Base-by-base conservation (phyloP, 2,797 vertebrate species). In the Hafferia zeledoni region DNA sequence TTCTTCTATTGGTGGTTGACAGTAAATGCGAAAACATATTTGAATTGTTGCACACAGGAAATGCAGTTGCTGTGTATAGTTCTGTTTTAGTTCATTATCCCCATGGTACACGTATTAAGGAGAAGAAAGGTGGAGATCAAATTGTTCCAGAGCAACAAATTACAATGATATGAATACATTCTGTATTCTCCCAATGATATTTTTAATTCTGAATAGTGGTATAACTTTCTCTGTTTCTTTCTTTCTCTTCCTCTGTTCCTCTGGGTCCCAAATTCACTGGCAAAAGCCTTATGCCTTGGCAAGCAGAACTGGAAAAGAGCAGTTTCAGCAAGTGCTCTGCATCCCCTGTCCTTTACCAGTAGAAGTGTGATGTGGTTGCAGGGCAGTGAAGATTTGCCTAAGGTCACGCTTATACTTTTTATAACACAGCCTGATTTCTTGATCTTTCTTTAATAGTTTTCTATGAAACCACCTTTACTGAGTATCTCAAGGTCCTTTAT, bases 331-430 rank as follows among this genome's bases (percentile, higher is more conserved):
- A 46, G 27, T 43, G 4, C 39, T 87, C 33, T 74, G 31, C 37
- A 35, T 59, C 22, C 5, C 2, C 9, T 7, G 35, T 49, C 46
- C 22, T 75, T 69, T 31, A 53, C 22, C 22, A 52, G 25, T 4
- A 43, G n/a, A 33, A 67, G 30, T 1, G 0, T 33, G n/a, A 28
- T 39, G n/a, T 44, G 41, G 8, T 19, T 59, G 9, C 4, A 1
- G 10, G 28, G 9, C 6, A 2, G 37, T 49, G 15, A 25, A 39
- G 28, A 59, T 79, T 69, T 74, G 35, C 35, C 35, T 60, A 17
- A 28, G 17, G 35, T 19, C 57, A 28, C 30, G 14, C 59, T 74
- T 84, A 57, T 39, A 15, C 31, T 76, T 59, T 19, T 43, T 57
- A 47, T 59, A 76, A 14, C 33, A 28, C 8, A n/a, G 17, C 13